Evolutionary conservation across 2,113 vertebrate genomes (phyloP), one percentile per base, ranked within the genome.

Genomic region (Nesoenas mayeri): DNA sequence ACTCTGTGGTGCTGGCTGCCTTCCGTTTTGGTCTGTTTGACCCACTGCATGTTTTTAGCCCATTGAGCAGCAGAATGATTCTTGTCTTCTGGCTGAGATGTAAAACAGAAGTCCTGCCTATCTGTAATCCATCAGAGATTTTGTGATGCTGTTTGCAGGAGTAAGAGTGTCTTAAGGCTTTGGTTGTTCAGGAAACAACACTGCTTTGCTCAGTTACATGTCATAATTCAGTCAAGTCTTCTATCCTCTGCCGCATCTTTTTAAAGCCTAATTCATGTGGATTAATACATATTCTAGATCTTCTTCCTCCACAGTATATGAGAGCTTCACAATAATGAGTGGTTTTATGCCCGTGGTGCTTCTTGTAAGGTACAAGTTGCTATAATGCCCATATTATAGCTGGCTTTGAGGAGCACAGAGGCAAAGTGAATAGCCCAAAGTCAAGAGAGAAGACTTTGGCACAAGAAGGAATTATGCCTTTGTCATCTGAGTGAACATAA

Each of bases 31-130:
- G 44, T 78, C 77, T 88, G 9, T 70, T 86, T 87, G 44, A 91
- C 40, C 61, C 57, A 44, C 48, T 82, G 74, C 16, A 2, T 79
- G 58, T 53, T 87, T 87, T 70, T 18, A 92, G 34, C 47, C 50
- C 10, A 2, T 26, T 38, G 54, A 93, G 50, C 36, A 84, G 78
- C 70, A 91, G 70, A 93, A 48, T 44, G 26, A 81, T 89, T 87
- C 61, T 87, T 58, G 71, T 89, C 94, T 89, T 77, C 58, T 85
- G 62, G 12, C n/a, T 82, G 81, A 91, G 87, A 88, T 65, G 69
- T 73, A 60, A 93, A 93, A 21, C 87, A 94, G 66, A 75, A 94
- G 31, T 77, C 70, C 84, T 88, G 26, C 62, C 40, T 87, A 54
- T 82, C 84, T 94, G 72, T 32, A 74, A 84, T 51, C 28, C 40